These are phyloP conservation scores for Nephrotoma flavescens DNA, from an alignment of 2,888 invertebrate species.

Conservation along the genomic window DNA sequence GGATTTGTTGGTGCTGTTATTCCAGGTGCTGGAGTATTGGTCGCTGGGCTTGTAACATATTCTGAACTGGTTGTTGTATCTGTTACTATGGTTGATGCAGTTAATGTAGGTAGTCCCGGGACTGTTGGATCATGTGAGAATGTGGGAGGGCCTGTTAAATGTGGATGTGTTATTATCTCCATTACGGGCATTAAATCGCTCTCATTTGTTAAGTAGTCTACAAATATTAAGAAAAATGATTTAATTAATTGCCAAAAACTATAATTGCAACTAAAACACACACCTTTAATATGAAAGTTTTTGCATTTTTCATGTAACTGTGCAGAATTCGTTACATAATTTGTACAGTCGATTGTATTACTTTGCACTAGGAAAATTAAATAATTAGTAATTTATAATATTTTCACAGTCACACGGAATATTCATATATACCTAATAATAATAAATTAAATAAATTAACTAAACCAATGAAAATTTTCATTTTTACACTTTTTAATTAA, in stretches of 20 bases:
- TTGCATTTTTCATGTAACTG: not conserved
- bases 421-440: not conserved
- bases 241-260: no score
- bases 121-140: not conserved
- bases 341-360: not conserved
- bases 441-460: not conserved
- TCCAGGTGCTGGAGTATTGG: not conserved
- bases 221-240: no score
- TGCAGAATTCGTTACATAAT: not conserved
- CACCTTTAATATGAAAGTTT: not conserved
- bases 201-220: no score
- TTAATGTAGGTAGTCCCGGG: not conserved
- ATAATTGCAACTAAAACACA: not conserved
- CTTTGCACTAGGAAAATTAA: not conserved
- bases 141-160: not conserved
- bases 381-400: not conserved
- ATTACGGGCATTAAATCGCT: no score
- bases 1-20: not conserved
- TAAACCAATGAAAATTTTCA: not conserved
- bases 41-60: no score
- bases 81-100: not conserved
- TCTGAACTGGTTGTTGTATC: constrained; percentile 9
- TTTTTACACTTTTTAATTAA: not conserved
- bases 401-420: not conserved
- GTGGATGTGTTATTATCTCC: not conserved